A percentile compares a stretch with the other conserved stretches of the same genome.
Evolutionary conservation across 64 coral and sea anemone genomes (phyloP).

Genomic region (Catalaphyllia jardinei): DNA sequence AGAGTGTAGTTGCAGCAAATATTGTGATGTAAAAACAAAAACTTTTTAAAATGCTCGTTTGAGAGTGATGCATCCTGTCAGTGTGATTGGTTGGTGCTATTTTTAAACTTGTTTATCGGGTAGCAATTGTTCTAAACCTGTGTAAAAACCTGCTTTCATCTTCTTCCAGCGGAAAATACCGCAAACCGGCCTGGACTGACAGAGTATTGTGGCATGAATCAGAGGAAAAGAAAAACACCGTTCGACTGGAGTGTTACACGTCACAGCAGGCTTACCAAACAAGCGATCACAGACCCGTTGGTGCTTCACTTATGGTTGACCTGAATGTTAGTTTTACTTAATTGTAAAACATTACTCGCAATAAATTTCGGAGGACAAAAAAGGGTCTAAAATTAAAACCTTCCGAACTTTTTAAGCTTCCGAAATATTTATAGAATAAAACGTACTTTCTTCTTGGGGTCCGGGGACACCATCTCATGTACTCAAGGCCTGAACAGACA

Average conservation of each 20-base stretch:
- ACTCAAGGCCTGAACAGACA: no score
- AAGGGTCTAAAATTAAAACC: no score
- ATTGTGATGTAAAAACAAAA: no score
- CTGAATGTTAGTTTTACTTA: slow-evolving; percentile 50
- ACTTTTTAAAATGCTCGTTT: background rate
- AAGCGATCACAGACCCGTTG: slow-evolving; percentile 91
- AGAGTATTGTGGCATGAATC: slow-evolving; percentile 82
- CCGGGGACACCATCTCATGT: no score
- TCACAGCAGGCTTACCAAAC: slow-evolving; percentile 77
- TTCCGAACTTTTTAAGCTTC: no score
- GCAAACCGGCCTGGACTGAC: slow-evolving; percentile 97
- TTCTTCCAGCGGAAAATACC: slow-evolving; percentile 68
- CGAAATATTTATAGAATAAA: no score
- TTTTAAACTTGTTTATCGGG: background rate
- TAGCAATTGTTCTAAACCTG: background rate
- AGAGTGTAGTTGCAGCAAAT: no score
- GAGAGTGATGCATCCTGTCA: background rate
- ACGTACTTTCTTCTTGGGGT: no score
- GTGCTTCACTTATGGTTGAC: slow-evolving; percentile 48
- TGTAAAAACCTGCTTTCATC: background rate
- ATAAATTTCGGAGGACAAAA: no score
- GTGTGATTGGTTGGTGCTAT: background rate
- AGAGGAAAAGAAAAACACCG: slow-evolving; percentile 58
- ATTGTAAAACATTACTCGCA: background rate
- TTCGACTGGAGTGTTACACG: slow-evolving; percentile 63